phyloP scores from a whole-genome alignment of 2,888 invertebrate genomes.

The Chrysopilus asiliformis region DNA sequence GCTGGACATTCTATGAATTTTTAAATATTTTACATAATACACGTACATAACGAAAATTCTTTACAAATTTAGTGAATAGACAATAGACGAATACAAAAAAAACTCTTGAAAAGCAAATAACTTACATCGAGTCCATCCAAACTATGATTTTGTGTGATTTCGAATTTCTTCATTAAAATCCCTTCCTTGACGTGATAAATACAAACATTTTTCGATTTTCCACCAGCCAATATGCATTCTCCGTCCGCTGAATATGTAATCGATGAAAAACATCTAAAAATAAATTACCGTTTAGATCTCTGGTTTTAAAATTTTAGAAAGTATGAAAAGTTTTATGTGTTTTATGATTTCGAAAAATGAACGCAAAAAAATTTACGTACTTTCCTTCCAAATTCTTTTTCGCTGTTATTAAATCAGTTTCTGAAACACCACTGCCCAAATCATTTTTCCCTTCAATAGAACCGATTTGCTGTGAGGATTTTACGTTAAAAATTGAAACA shows the following conservation, averaged over 20 bases:
- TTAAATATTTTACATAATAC: too few relatives aligned
- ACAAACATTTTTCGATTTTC: constrained; percentile 88
- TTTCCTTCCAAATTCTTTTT: constrained; percentile 72
- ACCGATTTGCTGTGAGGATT: constrained; percentile 54
- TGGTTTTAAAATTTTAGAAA: background rate
- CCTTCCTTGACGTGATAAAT: constrained; percentile 78
- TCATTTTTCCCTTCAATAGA: constrained; percentile 83
- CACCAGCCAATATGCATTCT: constrained; percentile 75
- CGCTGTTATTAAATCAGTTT: constrained; percentile 75
- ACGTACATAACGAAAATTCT: too few relatives aligned
- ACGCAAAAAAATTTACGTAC: too few relatives aligned
- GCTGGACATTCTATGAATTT: too few relatives aligned
- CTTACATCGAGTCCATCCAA: constrained; percentile 87
- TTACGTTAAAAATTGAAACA: constrained; percentile 66
- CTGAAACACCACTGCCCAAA: constrained; percentile 69
- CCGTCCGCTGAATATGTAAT: constrained; percentile 94
- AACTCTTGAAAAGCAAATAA: constrained; percentile 1
- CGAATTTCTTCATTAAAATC: constrained; percentile 80
- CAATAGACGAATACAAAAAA: too few relatives aligned
- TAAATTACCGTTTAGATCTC: background rate
- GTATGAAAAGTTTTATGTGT: too few relatives aligned
- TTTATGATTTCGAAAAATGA: background rate
- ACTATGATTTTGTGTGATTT: constrained; percentile 87
- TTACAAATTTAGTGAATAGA: too few relatives aligned
- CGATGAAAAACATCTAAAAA: constrained; percentile 72